phyloP scores from a whole-genome alignment of 2,888 invertebrate species.

The Thereva unica region DNA sequence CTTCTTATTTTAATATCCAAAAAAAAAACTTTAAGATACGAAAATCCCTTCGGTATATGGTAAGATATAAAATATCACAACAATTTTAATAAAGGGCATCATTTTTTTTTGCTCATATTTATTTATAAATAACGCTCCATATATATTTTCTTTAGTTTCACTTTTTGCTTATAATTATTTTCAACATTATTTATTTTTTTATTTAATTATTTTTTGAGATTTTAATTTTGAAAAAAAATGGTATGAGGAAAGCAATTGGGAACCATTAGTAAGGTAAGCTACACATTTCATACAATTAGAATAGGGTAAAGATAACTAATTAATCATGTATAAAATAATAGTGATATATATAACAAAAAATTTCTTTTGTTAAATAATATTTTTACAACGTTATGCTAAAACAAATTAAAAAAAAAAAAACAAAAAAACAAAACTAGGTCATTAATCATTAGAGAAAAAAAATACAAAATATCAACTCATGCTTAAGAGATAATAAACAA shows the following conservation, averaged over 20 bases:
- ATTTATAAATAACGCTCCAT: no score
- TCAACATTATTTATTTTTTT: slow-evolving; percentile 28
- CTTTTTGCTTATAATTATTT: slow-evolving; percentile 34
- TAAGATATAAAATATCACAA: no score
- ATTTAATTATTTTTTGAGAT: slow-evolving; percentile 34
- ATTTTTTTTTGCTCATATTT: no score
- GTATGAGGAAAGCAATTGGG: slow-evolving; percentile 60
- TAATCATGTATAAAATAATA: slow-evolving; percentile 39
- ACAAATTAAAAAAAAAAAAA: slow-evolving; percentile 40
- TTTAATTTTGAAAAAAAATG: slow-evolving; percentile 49
- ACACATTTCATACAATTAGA: slow-evolving; percentile 52
- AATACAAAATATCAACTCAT: no score
- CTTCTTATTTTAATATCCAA: no score
- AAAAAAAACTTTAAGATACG: no score
- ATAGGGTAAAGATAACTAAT: slow-evolving; percentile 44
- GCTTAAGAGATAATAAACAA: slow-evolving; percentile 4
- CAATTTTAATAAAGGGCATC: no score
- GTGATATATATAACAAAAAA: slow-evolving; percentile 35
- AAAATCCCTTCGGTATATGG: no score
- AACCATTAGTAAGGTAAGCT: slow-evolving; percentile 60
- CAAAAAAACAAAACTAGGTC: slow-evolving; percentile 45
- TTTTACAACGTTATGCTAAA: slow-evolving; percentile 44
- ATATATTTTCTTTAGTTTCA: not conserved
- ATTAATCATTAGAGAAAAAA: slow-evolving; percentile 45
- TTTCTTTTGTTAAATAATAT: slow-evolving; percentile 43